Evolutionary conservation across 2,888 invertebrate genomes (phyloP).

Genomic region (Polyommatus icarus): DNA sequence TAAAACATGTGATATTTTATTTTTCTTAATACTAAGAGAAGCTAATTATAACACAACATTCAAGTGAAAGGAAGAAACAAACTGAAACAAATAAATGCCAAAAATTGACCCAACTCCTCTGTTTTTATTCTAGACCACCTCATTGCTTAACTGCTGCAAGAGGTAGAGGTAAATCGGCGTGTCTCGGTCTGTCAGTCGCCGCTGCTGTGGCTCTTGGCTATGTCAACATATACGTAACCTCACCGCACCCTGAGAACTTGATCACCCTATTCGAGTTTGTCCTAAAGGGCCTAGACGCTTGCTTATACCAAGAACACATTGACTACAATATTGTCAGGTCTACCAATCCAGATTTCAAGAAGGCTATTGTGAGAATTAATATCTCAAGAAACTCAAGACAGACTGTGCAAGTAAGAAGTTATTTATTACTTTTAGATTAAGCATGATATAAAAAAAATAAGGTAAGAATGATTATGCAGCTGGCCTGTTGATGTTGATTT

Average conservation of each 20-base stretch:
- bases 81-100: too few species aligned
- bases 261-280: slow-evolving; percentile 98
- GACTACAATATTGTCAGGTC: slow-evolving; percentile 97
- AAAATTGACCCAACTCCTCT: not conserved
- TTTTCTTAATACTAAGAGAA: too few species aligned
- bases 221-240: slow-evolving; percentile 97
- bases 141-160: slow-evolving; percentile 97
- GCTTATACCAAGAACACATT: slow-evolving; percentile 96
- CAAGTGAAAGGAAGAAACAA: too few species aligned
- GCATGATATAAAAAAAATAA: too few species aligned
- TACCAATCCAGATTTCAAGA: slow-evolving; percentile 97
- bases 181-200: slow-evolving; percentile 94
- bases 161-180: slow-evolving; percentile 99
- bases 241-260: slow-evolving; percentile 98
- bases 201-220: slow-evolving; percentile 91
- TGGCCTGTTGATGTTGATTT: too few species aligned
- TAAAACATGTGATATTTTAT: too few species aligned
- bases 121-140: slow-evolving; percentile 83
- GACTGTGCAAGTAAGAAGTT: slow-evolving; percentile 88
- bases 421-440: too few species aligned
- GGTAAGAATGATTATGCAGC: too few species aligned
- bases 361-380: slow-evolving; percentile 96
- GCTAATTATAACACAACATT: too few species aligned
- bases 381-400: slow-evolving; percentile 94
- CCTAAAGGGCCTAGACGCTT: slow-evolving; percentile 95